Conservation (phyloP, 1,140 invertebrate species). For the Aricia agestis region DNA sequence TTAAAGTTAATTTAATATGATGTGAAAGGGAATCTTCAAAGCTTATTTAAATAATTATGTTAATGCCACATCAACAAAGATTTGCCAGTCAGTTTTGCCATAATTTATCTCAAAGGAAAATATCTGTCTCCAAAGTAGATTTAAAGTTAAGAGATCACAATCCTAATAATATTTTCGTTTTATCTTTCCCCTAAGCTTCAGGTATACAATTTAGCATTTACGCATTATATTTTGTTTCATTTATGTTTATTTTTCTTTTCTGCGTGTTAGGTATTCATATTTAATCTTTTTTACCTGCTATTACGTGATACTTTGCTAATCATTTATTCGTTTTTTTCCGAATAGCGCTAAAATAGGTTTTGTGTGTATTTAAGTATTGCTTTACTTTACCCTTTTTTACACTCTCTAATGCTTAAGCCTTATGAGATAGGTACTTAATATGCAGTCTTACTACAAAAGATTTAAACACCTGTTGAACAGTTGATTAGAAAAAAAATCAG, state of each 20-base stretch:
- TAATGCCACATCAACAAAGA: conserved; percentile 16
- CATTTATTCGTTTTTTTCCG: too few species aligned
- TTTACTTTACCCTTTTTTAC: too few species aligned
- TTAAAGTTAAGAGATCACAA: conserved; percentile 13
- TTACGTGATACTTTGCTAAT: too few species aligned
- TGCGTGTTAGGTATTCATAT: neutral
- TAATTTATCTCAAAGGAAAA: conserved; percentile 15
- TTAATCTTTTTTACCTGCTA: too few species aligned
- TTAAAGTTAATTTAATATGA: conserved; percentile 10
- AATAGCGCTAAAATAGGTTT: too few species aligned
- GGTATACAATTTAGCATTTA: conserved; percentile 1
- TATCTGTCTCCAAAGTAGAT: conserved; percentile 11
- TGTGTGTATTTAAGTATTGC: too few species aligned
- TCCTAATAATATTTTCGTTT: conserved; percentile 14
- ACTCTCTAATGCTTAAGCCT: too few species aligned
- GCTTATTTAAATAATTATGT: conserved; percentile 15
- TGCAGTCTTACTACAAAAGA: too few species aligned
- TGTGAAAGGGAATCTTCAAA: conserved; percentile 7
- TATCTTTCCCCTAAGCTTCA: conserved; percentile 8
- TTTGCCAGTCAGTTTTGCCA: conserved; percentile 8
- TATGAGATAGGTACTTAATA: too few species aligned
- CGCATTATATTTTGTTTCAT: conserved; percentile 5
- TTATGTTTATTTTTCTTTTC: neutral
- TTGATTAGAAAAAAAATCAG: too few species aligned
- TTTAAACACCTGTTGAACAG: too few species aligned